Evolutionary conservation across 2,888 invertebrate genomes (phyloP).

Genomic region (Ophion slaviceki): DNA sequence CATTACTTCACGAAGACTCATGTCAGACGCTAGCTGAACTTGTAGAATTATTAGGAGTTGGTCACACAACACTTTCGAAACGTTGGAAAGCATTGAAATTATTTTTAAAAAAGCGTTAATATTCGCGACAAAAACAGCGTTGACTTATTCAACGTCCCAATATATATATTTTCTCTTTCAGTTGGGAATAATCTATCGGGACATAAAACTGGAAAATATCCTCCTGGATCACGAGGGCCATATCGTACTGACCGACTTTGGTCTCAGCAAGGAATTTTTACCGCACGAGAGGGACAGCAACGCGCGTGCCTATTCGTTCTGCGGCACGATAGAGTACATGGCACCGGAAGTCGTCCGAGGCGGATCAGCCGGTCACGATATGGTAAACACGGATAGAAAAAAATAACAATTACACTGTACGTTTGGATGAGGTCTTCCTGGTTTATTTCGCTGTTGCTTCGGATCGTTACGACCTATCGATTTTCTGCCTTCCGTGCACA

Average conservation of each 20-base stretch:
- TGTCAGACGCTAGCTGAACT: no score
- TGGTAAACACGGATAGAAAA: constrained; percentile 87
- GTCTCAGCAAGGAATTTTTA: constrained; percentile 97
- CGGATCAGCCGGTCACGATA: constrained; percentile 96
- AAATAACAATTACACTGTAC: neutral
- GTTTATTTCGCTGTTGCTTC: neutral
- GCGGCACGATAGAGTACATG: constrained; percentile 99
- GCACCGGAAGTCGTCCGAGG: constrained; percentile 93
- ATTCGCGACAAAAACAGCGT: no score
- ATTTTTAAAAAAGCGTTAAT: no score
- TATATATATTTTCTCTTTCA: constrained; percentile 83
- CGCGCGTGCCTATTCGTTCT: constrained; percentile 97
- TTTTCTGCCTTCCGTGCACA: neutral
- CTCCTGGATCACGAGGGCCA: constrained; percentile 97
- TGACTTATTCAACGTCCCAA: no score
- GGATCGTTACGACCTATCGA: neutral
- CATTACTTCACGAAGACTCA: no score
- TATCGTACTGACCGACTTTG: constrained; percentile 98
- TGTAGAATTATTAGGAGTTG: no score
- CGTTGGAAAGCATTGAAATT: no score
- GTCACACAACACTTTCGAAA: no score
- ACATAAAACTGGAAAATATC: constrained; percentile 99
- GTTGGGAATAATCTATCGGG: constrained; percentile 98
- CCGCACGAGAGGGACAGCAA: constrained; percentile 88
- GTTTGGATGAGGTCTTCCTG: neutral